Evolutionary conservation across 2,797 vertebrate species (phyloP).

Genomic region (Cyprinodon diabolis): DNA sequence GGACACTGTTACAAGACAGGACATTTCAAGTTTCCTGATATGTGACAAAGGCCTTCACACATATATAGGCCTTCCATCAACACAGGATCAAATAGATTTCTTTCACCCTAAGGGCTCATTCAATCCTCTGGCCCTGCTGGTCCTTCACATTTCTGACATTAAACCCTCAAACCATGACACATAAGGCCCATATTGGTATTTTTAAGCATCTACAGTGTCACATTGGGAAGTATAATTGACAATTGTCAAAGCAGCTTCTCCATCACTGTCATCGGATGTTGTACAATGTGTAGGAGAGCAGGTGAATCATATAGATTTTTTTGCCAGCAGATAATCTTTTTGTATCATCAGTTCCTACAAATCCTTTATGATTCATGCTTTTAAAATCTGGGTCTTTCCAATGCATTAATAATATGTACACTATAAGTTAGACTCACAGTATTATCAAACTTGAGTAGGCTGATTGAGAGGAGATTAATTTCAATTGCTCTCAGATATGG

Average conservation of each 20-base stretch:
- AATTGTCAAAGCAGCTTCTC: conserved; percentile 6
- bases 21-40: conserved; percentile 32
- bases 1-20: conserved; percentile 11
- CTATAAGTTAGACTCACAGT: background rate
- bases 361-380: background rate
- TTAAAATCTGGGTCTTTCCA: background rate
- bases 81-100: conserved; percentile 46
- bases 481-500: background rate
- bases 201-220: conserved; percentile 6
- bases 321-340: background rate
- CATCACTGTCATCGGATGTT: background rate
- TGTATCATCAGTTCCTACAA: background rate
- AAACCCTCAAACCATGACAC: conserved; percentile 43
- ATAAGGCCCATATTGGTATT: conserved; percentile 27
- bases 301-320: background rate
- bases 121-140: conserved; percentile 12
- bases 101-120: conserved; percentile 31
- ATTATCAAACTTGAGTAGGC: background rate
- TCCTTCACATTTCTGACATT: conserved; percentile 48
- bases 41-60: conserved; percentile 42
- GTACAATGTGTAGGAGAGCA: background rate
- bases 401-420: background rate
- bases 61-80: conserved; percentile 37
- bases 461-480: background rate
- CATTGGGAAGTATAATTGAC: conserved; percentile 23